These are phyloP conservation scores for Artibeus lituratus DNA, from an alignment of 2,797 vertebrate species.

Conservation along the genomic window DNA sequence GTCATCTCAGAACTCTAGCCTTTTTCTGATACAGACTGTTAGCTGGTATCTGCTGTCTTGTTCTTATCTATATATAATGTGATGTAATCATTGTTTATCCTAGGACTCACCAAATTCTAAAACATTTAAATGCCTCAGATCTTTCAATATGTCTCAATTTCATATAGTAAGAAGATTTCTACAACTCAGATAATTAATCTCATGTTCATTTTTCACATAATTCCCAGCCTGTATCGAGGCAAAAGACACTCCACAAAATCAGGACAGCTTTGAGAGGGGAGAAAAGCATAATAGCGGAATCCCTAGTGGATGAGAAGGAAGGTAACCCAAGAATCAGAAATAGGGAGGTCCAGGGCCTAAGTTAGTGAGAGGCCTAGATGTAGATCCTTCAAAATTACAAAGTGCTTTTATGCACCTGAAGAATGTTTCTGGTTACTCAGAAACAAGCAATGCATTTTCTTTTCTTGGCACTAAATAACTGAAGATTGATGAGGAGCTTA, in stretches of 20 bases:
- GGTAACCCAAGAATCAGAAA: not conserved
- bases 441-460: not conserved
- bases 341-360: not conserved
- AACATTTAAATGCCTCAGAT: not conserved
- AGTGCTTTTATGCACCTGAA: not conserved
- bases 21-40: not conserved
- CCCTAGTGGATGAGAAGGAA: not conserved
- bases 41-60: not conserved
- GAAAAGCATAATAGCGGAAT: not conserved
- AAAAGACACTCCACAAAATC: not conserved
- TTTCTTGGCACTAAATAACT: not conserved
- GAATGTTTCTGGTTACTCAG: not conserved
- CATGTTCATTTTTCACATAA: not conserved
- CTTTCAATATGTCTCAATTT: not conserved
- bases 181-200: not conserved
- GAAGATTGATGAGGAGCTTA: not conserved
- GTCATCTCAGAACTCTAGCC: not conserved
- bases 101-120: not conserved
- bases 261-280: not conserved
- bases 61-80: not conserved
- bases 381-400: not conserved
- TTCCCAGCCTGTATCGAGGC: not conserved
- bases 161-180: not conserved
- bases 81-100: not conserved
- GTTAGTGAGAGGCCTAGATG: not conserved